A percentile compares a stretch with the other conserved stretches of the same genome.
Conservation (phyloP, 2,888 invertebrate genomes). For the Congeria kusceri region DNA sequence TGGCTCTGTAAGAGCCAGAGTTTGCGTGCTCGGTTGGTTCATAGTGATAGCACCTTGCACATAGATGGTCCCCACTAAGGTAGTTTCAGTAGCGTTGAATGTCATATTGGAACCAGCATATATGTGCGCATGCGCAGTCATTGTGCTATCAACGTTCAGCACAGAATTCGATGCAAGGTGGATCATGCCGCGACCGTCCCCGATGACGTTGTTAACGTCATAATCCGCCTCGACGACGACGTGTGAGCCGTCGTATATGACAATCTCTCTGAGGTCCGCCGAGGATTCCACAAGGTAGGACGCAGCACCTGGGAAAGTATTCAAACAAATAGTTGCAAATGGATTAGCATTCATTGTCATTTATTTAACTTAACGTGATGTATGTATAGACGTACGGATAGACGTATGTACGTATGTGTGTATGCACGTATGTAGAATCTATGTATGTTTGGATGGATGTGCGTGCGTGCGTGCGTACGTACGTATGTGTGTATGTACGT, state of each 20-base stretch:
- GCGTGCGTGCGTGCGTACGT: no score
- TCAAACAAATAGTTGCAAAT: background rate
- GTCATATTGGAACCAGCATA: conserved; percentile 48
- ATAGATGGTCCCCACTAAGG: conserved; percentile 14
- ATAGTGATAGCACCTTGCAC: conserved; percentile 21
- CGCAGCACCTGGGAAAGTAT: conserved; percentile 61
- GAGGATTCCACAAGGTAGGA: conserved; percentile 60
- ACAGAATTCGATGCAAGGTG: conserved; percentile 24
- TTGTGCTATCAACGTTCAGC: conserved; percentile 33
- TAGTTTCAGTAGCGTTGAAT: conserved; percentile 33
- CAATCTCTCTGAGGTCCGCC: conserved; percentile 51
- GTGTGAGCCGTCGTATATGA: conserved; percentile 58
- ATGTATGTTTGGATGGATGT: no score
- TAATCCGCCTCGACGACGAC: conserved; percentile 52
- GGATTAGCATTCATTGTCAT: background rate
- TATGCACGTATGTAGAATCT: no score
- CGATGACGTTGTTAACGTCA: conserved; percentile 28
- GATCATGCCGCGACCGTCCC: conserved; percentile 37
- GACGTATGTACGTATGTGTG: no score
- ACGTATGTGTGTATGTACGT: no score
- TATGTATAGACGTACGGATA: no score
- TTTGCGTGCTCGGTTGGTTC: background rate
- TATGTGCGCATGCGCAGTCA: conserved; percentile 29
- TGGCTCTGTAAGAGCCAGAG: conserved; percentile 17
- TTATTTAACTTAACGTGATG: background rate